phyloP scores from a whole-genome alignment of 2,797 vertebrate species.

The Pseudochirops corinnae region DNA sequence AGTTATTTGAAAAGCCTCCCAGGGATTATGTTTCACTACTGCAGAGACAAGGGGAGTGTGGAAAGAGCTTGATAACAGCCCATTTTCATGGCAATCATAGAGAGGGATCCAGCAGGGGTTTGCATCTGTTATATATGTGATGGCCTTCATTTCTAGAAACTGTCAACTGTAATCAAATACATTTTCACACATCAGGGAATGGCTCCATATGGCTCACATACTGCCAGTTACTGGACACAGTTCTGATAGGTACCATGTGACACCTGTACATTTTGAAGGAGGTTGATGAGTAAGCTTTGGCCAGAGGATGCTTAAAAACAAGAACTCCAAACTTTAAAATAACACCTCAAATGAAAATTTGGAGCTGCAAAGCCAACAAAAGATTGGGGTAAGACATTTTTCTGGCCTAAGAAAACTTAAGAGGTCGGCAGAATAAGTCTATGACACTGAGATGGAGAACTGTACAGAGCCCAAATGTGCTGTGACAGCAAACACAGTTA shows the following conservation, averaged over 20 bases:
- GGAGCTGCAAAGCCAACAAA: neutral
- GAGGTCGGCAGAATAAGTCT: neutral
- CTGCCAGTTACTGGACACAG: slow-evolving; percentile 36
- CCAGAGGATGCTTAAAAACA: slow-evolving; percentile 19
- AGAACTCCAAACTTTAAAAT: neutral
- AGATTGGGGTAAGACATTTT: neutral
- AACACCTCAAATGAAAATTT: neutral
- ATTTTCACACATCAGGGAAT: slow-evolving; percentile 5
- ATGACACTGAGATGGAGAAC: neutral
- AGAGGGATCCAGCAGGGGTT: neutral
- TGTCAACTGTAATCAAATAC: slow-evolving; percentile 37
- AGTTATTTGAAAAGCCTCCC: slow-evolving; percentile 26
- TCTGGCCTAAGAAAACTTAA: neutral
- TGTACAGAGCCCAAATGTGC: neutral
- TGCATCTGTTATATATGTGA: neutral
- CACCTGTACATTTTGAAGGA: neutral
- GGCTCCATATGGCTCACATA: slow-evolving; percentile 26
- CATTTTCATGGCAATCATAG: slow-evolving; percentile 15
- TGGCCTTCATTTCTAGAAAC: slow-evolving; percentile 2
- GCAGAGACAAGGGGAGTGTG: neutral
- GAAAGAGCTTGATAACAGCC: neutral
- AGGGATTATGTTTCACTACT: slow-evolving; percentile 25
- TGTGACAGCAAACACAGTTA: neutral
- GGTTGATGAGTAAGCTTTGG: neutral
- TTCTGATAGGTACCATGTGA: slow-evolving; percentile 23